phyloP scores from a whole-genome alignment of 2,797 vertebrate genomes.

The Moxostoma hubbsi region DNA sequence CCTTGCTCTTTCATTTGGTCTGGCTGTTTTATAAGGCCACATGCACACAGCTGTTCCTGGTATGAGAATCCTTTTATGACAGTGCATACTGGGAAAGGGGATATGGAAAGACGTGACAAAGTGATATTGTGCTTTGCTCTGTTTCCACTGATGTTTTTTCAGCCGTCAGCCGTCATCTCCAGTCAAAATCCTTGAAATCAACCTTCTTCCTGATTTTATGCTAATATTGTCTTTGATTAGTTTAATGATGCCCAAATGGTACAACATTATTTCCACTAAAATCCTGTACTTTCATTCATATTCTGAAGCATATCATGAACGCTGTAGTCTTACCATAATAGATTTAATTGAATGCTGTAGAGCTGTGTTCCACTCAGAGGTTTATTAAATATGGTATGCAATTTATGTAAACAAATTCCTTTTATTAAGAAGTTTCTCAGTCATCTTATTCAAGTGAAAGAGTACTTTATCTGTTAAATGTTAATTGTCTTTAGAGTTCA shows the following conservation, averaged over 20 bases:
- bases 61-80: conserved; percentile 28
- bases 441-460: not conserved
- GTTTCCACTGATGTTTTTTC: conserved; percentile 1
- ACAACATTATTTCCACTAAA: conserved; percentile 6
- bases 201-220: conserved; percentile 2
- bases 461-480: not conserved
- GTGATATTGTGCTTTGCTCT: not conserved
- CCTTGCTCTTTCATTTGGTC: conserved; percentile 34
- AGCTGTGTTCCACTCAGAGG: not conserved
- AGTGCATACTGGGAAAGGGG: conserved; percentile 1
- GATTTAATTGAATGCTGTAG: not conserved
- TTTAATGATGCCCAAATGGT: not conserved
- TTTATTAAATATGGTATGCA: not conserved
- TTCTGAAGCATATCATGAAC: not conserved
- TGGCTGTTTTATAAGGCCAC: conserved; percentile 38
- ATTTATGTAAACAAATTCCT: not conserved
- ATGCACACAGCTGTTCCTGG: conserved; percentile 27
- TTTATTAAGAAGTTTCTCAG: no score
- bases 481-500: not conserved
- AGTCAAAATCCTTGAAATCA: not conserved
- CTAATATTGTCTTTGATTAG: not conserved
- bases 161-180: not conserved
- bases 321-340: not conserved
- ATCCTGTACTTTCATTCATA: conserved; percentile 7
- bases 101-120: conserved; percentile 23